Base-by-base conservation (phyloP, 1,140 invertebrate genomes). In the Drosophila paulistorum region DNA sequence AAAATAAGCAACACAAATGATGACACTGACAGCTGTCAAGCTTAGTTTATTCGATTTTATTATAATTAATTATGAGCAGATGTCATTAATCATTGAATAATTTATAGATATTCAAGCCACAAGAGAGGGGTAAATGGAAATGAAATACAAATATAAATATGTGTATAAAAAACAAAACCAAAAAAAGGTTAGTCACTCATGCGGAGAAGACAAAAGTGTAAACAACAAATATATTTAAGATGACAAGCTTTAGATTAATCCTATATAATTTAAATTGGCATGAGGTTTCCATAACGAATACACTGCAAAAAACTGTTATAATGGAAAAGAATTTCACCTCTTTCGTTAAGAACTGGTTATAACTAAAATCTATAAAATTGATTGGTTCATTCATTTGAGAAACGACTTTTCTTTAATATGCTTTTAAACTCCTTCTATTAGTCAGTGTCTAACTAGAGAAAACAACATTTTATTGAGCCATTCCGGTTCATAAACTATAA, bases 11-110 rank as follows among this genome's bases (percentile, higher is more conserved):
- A 30, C 67, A 79, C 82, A 90, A 90, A 90, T 84, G 87, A 90
- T 90, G 87, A 84, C 83, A 87, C 87, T 90, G 87, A 90, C 87
- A 90, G 87, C 87, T 90, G 87, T 90, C 87, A 90, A 72, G 75
- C 79, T 90, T 85, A 75, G 81, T 90, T 89, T 89, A 90, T 89
- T 89, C 81, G 85, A 90, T 89, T 89, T 90, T 90, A 90, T 90
- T 90, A 90, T 86, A 90, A 90, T 90, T 90, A 90, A 90, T 90
- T 90, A 90, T 81, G 69, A 73, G 74, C 80, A 78, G 81, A 60
- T 68, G 68, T 75, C 87, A 90, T 90, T 83, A 90, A 90, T 90
- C 87, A 90, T 81, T 90, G 77, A 90, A 83, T 90, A 82, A 90
- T 90, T 83, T 90, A 90, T 86, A 69, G 45, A 68, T 71, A 57